Evolutionary conservation across 2,888 invertebrate species (phyloP), one percentile per base, ranked within the genome.

Genomic region (Phyllotreta cruciferae): DNA sequence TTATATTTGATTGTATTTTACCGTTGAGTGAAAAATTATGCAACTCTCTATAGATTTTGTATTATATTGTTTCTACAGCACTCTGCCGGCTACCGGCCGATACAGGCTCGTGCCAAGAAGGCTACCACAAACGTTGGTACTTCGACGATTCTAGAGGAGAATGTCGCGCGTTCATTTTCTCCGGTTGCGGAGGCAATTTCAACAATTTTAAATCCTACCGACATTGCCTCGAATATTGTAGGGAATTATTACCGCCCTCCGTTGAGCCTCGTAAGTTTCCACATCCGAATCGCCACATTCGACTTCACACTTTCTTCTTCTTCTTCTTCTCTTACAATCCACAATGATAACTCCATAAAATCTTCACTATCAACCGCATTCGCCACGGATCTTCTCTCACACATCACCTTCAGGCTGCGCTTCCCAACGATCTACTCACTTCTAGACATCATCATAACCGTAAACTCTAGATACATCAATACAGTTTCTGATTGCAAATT

Each of bases 101-200:
- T 73, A 80, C 79, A 66, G 91, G 91, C 65, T 83, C 84, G 60
- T 91, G 91, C 77, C 70, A 78, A 69, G 81, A 83, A 42, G 78
- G 77, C 44, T 77, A 79, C 66, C 80, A 81, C 71, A 88, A 87
- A 68, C 87, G 92, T 76, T 94, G 89, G 88, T 87, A 88, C 84
- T 93, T 88, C 81, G 88, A 90, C 80, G 85, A 86, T 69, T 82
- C 83, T 55, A 83, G 84, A 71, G 88, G 85, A 71, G 88, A 87
- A 75, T 96, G 96, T 82, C 81, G 88, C 70, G 85, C 87, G 60
- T 96, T 96, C 83, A 86, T 89, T 76, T 96, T 91, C 84, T 87
- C 88, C 70, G 95, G 96, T 82, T 96, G 95, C 82, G 90, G 88
- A 68, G 95, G 94, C 75, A 94, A 92, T 82, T 86, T 85, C 76